Percentiles rank a stretch among this genome's conserved stretches.
phyloP scores from a whole-genome alignment of 2,797 vertebrate genomes.

The Orientallactaga sibirica region DNA sequence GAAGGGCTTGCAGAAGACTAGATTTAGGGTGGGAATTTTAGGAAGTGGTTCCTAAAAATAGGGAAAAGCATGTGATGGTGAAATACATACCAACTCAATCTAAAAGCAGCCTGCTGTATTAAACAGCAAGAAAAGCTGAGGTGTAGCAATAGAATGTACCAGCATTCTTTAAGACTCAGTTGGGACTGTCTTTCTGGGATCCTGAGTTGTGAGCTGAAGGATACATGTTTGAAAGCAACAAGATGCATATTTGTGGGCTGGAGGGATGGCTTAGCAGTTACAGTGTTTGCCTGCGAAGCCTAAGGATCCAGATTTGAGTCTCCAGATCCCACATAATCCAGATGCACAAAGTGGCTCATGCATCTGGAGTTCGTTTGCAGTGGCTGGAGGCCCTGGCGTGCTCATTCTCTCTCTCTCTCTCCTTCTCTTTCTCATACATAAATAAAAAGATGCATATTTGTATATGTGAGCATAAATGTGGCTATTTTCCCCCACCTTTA shows the following conservation, averaged over 20 bases:
- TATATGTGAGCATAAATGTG: not conserved
- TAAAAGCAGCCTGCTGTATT: not conserved
- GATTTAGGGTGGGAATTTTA: not conserved
- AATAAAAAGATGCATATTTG: not conserved
- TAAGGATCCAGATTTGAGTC: no score
- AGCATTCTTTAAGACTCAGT: not conserved
- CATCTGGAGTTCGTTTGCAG: no score
- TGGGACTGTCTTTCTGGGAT: not conserved
- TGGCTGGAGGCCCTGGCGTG: no score
- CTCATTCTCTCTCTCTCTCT: no score
- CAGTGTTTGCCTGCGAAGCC: no score
- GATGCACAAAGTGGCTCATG: no score
- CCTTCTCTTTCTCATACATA: no score
- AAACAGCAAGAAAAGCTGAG: not conserved
- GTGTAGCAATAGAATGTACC: not conserved
- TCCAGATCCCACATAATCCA: no score
- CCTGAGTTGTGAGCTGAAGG: not conserved
- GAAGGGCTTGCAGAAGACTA: not conserved
- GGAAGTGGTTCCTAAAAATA: slow-evolving; percentile 1
- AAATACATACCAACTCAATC: not conserved
- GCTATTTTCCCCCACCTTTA: not conserved
- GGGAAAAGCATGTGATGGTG: not conserved
- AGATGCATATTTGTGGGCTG: not conserved
- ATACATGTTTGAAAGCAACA: not conserved
- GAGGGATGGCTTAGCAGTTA: no score